phyloP scores from a whole-genome alignment of 2,888 invertebrate species.

The Limenitis camilla region DNA sequence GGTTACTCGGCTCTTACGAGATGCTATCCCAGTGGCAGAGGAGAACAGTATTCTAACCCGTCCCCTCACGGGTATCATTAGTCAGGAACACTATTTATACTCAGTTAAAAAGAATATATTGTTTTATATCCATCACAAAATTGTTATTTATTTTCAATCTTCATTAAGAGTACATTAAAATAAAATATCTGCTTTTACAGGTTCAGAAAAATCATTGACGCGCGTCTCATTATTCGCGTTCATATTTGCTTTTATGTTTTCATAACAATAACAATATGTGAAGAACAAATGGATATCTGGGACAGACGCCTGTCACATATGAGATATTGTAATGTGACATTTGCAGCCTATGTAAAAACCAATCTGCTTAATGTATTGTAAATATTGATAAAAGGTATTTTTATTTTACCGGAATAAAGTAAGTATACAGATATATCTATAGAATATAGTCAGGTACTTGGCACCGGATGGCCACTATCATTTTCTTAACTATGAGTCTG shows the following conservation, averaged over 20 bases:
- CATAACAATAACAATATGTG: not conserved
- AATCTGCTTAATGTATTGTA: not conserved
- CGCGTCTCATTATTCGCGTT: not conserved
- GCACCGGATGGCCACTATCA: no score
- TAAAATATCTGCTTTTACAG: not conserved
- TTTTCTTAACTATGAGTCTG: no score
- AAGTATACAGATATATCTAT: no score
- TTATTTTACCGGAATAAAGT: not conserved
- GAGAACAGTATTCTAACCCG: no score
- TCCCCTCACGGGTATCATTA: no score
- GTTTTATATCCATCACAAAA: not conserved
- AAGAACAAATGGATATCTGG: not conserved
- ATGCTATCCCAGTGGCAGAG: no score
- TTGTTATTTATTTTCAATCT: not conserved
- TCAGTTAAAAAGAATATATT: no score
- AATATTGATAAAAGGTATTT: not conserved
- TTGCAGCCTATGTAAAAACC: not conserved
- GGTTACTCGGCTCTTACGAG: no score
- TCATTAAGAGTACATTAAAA: not conserved
- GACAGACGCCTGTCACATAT: not conserved
- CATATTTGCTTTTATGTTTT: not conserved
- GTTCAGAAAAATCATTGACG: conserved; percentile 1
- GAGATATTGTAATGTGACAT: not conserved
- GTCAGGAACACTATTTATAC: no score
- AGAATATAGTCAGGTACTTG: no score